Base-by-base conservation (phyloP, 1,140 invertebrate genomes). In the Drosophila miranda region DNA sequence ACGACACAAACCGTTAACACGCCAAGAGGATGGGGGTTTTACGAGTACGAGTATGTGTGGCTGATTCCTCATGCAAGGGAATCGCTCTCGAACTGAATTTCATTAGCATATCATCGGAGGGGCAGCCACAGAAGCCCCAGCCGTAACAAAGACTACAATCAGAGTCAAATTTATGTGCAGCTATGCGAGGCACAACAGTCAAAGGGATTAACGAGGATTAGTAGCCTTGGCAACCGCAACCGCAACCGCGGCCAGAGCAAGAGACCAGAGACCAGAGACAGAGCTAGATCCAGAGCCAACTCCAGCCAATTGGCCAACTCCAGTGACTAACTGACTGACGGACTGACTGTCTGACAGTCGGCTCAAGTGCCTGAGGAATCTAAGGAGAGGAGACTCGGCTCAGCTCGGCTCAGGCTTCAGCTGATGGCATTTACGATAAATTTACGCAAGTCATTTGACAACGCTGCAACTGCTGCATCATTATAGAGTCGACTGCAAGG, bases 381-480 rank as follows among this genome's bases (percentile, higher is more conserved):
- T 56, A 9, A 57, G 49, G 28, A n/a, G 51, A 59, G 38, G 52
- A 62, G 46, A 42, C 61, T 28, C 11, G 55, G 23, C 42, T 48
- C 14, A 5, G 14, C 45, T 42, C 34, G 42, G 34, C 52, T 57
- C 14, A 7, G 9, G 70, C 68, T 73, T 56, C 56, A 63, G 74
- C 80, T 89, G 87, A 89, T 89, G 78, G 76, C 82, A 87, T 83
- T 87, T 89, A 83, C 87, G 87, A 89, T 89, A 89, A 89, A 89
- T 89, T 89, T 89, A 87, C 84, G 82, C 87, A 89, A 89, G 87
- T 89, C 87, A 89, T 89, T 89, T 89, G 87, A 87, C 87, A 87
- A 80, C 80, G 84, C 56, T 75, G 67, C 81, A 28, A 68, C 34
- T 43, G 63, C 14, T 13, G 75, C 82, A 89, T 86, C 81, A 89